Percentiles rank a stretch among this genome's conserved stretches.
Conservation (phyloP, 2,888 invertebrate genomes). For the Alloscopus bannaensis region DNA sequence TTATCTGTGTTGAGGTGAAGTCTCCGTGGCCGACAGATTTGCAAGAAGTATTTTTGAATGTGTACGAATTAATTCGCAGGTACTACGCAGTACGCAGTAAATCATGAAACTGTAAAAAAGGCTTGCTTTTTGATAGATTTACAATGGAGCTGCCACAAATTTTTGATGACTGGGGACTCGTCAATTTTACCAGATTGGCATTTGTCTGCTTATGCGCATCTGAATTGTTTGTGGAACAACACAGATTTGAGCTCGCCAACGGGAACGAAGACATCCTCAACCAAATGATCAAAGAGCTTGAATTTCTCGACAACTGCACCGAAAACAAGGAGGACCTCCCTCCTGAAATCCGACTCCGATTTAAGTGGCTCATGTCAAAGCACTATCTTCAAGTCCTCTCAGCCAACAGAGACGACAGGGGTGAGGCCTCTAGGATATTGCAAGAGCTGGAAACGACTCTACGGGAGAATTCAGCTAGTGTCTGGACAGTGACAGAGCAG, state of each 20-base stretch:
- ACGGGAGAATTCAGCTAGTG: background rate
- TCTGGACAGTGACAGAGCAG: constrained; percentile 50
- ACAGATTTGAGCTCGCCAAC: constrained; percentile 20
- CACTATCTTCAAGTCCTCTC: constrained; percentile 29
- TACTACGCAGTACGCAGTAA: too few species aligned
- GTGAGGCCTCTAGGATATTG: constrained; percentile 16
- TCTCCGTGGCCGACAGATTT: constrained; percentile 82
- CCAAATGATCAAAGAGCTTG: too few species aligned
- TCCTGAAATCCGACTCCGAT: constrained; percentile 31
- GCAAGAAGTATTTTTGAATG: constrained; percentile 79
- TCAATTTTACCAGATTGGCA: background rate
- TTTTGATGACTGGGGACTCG: too few species aligned
- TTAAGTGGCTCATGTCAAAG: constrained; percentile 36
- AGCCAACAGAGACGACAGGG: constrained; percentile 22
- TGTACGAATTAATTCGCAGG: too few species aligned
- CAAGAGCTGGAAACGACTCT: constrained; percentile 30
- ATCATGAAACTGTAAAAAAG: too few species aligned
- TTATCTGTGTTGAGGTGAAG: constrained; percentile 79
- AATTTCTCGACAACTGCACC: constrained; percentile 41
- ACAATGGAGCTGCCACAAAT: too few species aligned
- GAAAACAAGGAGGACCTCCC: background rate
- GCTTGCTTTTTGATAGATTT: too few species aligned
- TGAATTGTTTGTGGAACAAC: constrained; percentile 42
- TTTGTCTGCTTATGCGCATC: too few species aligned
- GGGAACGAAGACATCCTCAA: constrained; percentile 13